Conservation (phyloP, 2,888 invertebrate genomes). For the Trisateles emortualis region DNA sequence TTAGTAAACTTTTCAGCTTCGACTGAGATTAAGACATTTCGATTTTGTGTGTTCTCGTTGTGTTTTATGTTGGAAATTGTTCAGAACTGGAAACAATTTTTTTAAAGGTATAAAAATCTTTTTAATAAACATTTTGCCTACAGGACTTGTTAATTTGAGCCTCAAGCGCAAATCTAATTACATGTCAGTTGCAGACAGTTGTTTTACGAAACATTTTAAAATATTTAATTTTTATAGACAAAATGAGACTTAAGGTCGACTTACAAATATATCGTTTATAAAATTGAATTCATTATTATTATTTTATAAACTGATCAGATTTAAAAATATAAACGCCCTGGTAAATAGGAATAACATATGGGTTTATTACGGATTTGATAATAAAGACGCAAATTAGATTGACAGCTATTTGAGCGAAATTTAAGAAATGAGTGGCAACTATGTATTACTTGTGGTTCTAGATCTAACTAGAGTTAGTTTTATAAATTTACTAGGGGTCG, state of each 20-base stretch:
- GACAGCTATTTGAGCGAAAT: no score
- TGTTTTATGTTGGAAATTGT: slow-evolving; percentile 1
- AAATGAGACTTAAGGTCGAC: background rate
- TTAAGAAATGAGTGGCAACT: no score
- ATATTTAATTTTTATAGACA: slow-evolving; percentile 2
- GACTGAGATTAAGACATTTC: slow-evolving; percentile 19
- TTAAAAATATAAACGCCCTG: no score
- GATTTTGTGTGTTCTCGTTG: slow-evolving; percentile 3
- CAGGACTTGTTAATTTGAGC: background rate
- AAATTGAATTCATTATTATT: slow-evolving; percentile 7
- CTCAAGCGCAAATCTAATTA: background rate
- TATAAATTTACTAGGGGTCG: no score
- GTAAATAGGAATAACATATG: no score
- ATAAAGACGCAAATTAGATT: no score
- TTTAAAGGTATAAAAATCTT: background rate
- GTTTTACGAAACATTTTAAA: slow-evolving; percentile 1
- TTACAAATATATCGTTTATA: slow-evolving; percentile 7
- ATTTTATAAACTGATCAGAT: no score
- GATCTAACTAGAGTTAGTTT: no score
- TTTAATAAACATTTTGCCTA: background rate
- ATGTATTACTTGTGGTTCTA: no score
- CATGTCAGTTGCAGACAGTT: slow-evolving; percentile 2
- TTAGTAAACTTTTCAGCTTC: slow-evolving; percentile 55
- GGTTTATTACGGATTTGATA: no score
- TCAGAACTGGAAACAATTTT: background rate